Evolutionary conservation across 92 coral and sea anemone genomes (phyloP).

Genomic region (Umimayanthus kanabou): DNA sequence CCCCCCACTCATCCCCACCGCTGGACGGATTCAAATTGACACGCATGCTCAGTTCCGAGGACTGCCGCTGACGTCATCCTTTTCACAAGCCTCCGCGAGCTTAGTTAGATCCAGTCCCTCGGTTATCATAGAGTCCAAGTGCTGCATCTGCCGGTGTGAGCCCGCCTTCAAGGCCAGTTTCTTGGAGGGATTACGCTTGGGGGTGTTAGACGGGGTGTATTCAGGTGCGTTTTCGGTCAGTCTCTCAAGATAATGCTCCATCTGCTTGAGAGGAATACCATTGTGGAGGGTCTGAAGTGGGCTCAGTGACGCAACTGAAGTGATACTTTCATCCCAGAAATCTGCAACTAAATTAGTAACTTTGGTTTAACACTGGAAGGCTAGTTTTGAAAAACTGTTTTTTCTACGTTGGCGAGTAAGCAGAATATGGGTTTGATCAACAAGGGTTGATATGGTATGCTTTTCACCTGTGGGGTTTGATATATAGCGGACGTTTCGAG

Average conservation of each 20-base stretch:
- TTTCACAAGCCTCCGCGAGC: slow-evolving; percentile 26
- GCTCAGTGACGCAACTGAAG: slow-evolving; percentile 64
- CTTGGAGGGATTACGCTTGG: slow-evolving; percentile 55
- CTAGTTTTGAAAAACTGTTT: no score
- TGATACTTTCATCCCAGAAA: slow-evolving; percentile 66
- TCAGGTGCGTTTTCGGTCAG: slow-evolving; percentile 25
- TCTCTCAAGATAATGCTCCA: slow-evolving; percentile 50
- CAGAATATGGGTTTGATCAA: no score
- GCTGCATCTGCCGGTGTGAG: slow-evolving; percentile 50
- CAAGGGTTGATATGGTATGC: no score
- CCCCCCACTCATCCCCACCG: no score
- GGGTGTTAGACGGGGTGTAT: slow-evolving; percentile 69
- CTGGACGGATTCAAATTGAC: no score
- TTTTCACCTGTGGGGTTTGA: no score
- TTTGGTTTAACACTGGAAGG: no score
- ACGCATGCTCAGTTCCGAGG: slow-evolving; percentile 4
- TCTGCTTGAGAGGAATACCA: slow-evolving; percentile 59
- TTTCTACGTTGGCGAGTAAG: no score
- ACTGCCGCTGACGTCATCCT: slow-evolving; percentile 18
- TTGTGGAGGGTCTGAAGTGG: slow-evolving; percentile 82
- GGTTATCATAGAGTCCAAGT: slow-evolving; percentile 37
- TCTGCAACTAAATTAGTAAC: slow-evolving; percentile 65
- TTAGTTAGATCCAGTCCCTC: slow-evolving; percentile 58
- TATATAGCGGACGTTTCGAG: no score
- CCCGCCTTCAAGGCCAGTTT: slow-evolving; percentile 52